Conservation (phyloP, 1,140 invertebrate species). For the Orussus abietinus region DNA sequence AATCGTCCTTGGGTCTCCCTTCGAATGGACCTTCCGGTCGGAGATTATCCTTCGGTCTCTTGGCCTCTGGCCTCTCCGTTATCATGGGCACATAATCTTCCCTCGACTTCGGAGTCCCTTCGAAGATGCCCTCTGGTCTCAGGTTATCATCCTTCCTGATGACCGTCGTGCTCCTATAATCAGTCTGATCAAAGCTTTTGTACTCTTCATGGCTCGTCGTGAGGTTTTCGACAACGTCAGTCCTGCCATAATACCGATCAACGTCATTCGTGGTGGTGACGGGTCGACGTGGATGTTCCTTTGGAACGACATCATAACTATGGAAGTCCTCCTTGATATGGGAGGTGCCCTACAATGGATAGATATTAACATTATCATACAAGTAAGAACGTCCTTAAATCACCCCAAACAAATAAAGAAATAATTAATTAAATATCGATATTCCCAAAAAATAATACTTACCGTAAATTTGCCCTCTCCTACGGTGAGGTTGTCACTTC, state of each 20-base stretch:
- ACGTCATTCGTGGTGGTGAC: constrained; percentile 42
- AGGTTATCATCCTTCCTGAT: constrained; percentile 51
- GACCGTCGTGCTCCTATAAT: constrained; percentile 40
- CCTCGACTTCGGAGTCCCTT: constrained; percentile 45
- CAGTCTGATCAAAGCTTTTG: constrained; percentile 36
- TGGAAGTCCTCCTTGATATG: constrained; percentile 52
- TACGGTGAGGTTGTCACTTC: constrained; percentile 62
- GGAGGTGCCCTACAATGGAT: constrained; percentile 46
- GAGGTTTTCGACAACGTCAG: constrained; percentile 36
- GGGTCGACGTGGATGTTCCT: constrained; percentile 32
- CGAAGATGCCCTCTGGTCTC: constrained; percentile 55
- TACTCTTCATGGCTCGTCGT: constrained; percentile 49
- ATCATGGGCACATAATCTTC: constrained; percentile 43
- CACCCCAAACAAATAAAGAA: constrained; percentile 7
- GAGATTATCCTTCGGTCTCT: constrained; percentile 55
- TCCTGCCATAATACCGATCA: constrained; percentile 38
- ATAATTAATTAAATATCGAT: constrained; percentile 2
- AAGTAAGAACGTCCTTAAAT: too few relatives aligned
- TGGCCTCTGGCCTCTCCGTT: constrained; percentile 51
- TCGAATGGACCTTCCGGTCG: constrained; percentile 56
- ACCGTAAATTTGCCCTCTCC: constrained; percentile 59
- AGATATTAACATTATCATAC: constrained; percentile 15
- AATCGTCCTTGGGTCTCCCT: constrained; percentile 48
- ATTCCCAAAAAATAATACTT: constrained; percentile 16
- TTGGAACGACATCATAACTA: constrained; percentile 40